A percentile compares a stretch with the other conserved stretches of the same genome.
Evolutionary conservation across 2,888 invertebrate genomes (phyloP).

Genomic region (Arrhopalites spinosus): DNA sequence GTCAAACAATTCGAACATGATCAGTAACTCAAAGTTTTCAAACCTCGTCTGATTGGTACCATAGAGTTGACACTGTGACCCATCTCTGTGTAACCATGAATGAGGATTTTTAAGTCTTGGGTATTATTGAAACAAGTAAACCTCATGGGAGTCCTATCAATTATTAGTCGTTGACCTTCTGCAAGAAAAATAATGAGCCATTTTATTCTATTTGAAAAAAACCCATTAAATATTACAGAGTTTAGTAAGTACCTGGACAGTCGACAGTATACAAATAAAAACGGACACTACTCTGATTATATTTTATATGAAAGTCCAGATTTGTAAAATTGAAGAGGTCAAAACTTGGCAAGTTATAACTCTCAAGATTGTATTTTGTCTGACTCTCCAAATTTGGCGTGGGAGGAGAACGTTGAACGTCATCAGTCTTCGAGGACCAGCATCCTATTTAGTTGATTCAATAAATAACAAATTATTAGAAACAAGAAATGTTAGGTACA

Average conservation of each 20-base stretch:
- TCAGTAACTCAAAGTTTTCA: neutral
- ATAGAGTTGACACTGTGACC: conserved; percentile 20
- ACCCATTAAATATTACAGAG: too few species aligned
- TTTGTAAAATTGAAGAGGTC: neutral
- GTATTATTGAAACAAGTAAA: conserved; percentile 24
- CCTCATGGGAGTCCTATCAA: conserved; percentile 1
- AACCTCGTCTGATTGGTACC: conserved; percentile 9
- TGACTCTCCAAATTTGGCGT: neutral
- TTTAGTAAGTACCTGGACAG: conserved; percentile 9
- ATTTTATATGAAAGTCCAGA: conserved; percentile 11
- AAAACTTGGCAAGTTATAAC: neutral
- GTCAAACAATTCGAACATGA: neutral
- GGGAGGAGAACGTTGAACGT: too few species aligned
- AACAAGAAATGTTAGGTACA: too few species aligned
- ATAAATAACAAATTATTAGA: too few species aligned
- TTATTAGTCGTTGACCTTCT: conserved; percentile 2
- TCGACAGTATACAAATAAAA: conserved; percentile 44
- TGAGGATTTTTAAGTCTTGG: conserved; percentile 43
- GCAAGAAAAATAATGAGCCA: too few species aligned
- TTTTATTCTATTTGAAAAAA: too few species aligned
- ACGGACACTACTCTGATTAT: conserved; percentile 42
- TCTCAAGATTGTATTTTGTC: neutral
- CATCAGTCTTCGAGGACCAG: neutral
- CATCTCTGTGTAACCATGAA: conserved; percentile 46
- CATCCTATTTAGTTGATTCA: neutral